These are phyloP conservation scores for Myotis daubentonii DNA, from an alignment of 2,797 vertebrate genomes.

Conservation along the genomic window DNA sequence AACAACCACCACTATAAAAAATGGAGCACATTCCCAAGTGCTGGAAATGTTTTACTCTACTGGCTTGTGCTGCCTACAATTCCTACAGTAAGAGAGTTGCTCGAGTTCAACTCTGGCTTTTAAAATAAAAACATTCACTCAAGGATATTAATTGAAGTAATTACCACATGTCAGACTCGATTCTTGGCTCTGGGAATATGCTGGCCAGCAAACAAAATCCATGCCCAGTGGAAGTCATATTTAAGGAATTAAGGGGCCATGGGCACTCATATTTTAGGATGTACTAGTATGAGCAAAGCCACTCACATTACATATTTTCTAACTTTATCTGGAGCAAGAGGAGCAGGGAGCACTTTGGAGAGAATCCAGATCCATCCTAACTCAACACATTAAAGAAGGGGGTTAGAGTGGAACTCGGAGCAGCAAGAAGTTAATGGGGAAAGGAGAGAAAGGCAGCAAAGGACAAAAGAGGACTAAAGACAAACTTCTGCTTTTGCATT, in stretches of 20 bases:
- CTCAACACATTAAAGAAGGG: neutral
- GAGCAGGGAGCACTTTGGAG: neutral
- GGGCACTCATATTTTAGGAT: neutral
- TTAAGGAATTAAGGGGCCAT: neutral
- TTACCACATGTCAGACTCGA: neutral
- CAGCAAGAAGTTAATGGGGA: neutral
- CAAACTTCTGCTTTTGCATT: neutral
- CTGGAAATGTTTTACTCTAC: neutral
- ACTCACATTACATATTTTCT: neutral
- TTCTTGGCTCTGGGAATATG: neutral
- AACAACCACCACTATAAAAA: neutral
- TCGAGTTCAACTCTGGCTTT: neutral
- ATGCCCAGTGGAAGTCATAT: neutral
- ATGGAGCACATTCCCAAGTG: neutral
- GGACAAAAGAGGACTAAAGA: neutral
- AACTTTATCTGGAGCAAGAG: neutral
- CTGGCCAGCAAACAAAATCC: neutral
- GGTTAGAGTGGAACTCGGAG: neutral
- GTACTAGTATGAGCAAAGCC: neutral
- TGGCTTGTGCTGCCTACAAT: neutral
- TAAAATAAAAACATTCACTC: neutral
- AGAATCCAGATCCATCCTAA: neutral
- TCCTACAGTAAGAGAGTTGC: neutral
- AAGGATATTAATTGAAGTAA: neutral
- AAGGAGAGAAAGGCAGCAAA: neutral